Evolutionary conservation across 2,797 vertebrate genomes (phyloP).

Genomic region (Hydrolagus colliei): DNA sequence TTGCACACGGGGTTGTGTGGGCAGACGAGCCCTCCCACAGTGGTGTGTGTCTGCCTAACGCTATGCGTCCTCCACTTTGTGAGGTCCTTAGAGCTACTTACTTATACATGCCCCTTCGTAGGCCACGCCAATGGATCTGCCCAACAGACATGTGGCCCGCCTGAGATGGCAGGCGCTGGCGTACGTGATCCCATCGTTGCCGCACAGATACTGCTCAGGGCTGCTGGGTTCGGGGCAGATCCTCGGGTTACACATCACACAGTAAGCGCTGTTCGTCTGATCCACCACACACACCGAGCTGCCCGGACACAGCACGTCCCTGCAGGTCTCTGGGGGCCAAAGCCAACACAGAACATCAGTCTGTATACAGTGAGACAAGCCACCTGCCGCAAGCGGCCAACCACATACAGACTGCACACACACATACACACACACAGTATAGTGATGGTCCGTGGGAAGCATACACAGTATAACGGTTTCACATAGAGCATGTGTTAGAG

Average conservation of each 20-base stretch:
- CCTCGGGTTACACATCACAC: slow-evolving; percentile 84
- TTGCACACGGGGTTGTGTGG: background rate
- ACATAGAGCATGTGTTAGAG: too few species aligned
- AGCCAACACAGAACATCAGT: background rate
- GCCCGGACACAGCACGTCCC: slow-evolving; percentile 85
- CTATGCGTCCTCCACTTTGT: background rate
- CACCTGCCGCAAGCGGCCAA: background rate
- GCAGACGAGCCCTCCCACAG: slow-evolving; percentile 18
- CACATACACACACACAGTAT: too few species aligned
- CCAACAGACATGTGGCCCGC: slow-evolving; percentile 88
- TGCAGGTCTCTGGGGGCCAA: slow-evolving; percentile 77
- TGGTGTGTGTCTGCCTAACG: background rate
- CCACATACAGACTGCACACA: background rate
- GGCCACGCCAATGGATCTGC: slow-evolving; percentile 89
- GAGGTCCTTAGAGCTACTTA: slow-evolving; percentile 59
- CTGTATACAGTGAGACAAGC: background rate
- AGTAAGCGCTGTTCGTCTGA: slow-evolving; percentile 97
- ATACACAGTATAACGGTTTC: too few species aligned
- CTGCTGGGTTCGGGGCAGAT: slow-evolving; percentile 87
- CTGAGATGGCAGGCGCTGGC: slow-evolving; percentile 91
- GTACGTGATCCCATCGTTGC: slow-evolving; percentile 90
- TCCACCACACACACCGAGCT: slow-evolving; percentile 94
- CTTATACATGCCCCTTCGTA: slow-evolving; percentile 97
- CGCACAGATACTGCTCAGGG: slow-evolving; percentile 90
- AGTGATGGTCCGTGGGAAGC: too few species aligned